phyloP scores from a whole-genome alignment of 2,113 vertebrate genomes.

The Sphyrna mokarran region DNA sequence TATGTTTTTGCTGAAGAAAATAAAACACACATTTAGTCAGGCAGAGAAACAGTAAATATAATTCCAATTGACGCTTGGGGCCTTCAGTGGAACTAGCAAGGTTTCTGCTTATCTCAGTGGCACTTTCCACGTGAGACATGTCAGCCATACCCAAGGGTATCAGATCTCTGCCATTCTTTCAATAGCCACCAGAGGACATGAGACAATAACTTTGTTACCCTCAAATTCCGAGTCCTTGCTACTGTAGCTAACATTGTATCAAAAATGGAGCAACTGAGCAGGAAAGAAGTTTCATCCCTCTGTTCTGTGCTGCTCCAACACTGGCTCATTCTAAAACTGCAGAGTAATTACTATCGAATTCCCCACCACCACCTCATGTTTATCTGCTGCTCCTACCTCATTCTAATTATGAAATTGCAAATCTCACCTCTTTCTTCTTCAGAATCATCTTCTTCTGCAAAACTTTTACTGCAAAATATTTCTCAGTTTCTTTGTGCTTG shows the following conservation, averaged over 20 bases:
- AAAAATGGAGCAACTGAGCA: neutral
- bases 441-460: constrained; percentile 71
- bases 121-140: neutral
- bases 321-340: neutral
- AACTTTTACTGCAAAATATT: constrained; percentile 69
- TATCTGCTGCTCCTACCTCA: neutral
- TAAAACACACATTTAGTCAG: neutral
- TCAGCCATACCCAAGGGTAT: neutral
- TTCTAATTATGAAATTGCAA: neutral
- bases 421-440: constrained; percentile 70
- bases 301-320: neutral
- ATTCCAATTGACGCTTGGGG: neutral
- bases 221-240: neutral
- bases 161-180: neutral
- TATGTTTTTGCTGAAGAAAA: constrained; percentile 64
- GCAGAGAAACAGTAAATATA: neutral
- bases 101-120: neutral
- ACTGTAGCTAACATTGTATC: neutral
- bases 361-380: neutral
- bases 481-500: constrained; percentile 58
- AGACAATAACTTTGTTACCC: neutral
- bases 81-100: neutral
- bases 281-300: neutral
- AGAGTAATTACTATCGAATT: neutral
- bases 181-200: neutral